A percentile compares a stretch with the other conserved stretches of the same genome.
phyloP scores from a whole-genome alignment of 2,797 vertebrate species.

The Acridotheres tristis region DNA sequence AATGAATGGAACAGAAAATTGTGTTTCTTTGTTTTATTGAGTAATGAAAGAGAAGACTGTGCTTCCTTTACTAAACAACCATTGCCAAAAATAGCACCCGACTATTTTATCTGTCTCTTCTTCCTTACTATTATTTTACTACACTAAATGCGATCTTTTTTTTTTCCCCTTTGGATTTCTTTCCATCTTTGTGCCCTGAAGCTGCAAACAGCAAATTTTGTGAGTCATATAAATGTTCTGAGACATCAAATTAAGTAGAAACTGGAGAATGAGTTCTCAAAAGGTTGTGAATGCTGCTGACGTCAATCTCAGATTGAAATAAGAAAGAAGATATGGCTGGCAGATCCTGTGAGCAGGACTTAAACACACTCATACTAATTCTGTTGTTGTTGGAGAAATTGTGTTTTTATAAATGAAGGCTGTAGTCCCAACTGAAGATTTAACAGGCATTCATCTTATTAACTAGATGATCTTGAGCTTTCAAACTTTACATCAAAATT shows the following conservation, averaged over 20 bases:
- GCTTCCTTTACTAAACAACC: neutral
- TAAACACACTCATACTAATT: conserved; percentile 62
- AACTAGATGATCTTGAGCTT: conserved; percentile 49
- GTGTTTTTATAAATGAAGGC: conserved; percentile 63
- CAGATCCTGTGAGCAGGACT: conserved; percentile 33
- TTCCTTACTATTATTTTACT: conserved; percentile 61
- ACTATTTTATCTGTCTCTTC: conserved; percentile 26
- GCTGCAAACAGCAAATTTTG: conserved; percentile 29
- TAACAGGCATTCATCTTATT: conserved; percentile 50
- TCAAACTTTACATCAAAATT: conserved; percentile 19
- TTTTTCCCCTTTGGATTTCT: conserved; percentile 39
- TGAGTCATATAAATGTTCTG: conserved; percentile 72
- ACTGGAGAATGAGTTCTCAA: conserved; percentile 66
- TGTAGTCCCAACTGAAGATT: conserved; percentile 33
- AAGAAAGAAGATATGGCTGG: conserved; percentile 60
- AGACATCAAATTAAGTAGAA: conserved; percentile 71
- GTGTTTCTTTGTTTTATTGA: conserved; percentile 18
- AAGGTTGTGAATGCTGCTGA: conserved; percentile 68
- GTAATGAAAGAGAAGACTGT: neutral
- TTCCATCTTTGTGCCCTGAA: conserved; percentile 46
- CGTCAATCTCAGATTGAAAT: conserved; percentile 65
- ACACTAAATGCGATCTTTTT: conserved; percentile 27
- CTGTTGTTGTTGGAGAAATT: conserved; percentile 46
- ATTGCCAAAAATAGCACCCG: conserved; percentile 21
- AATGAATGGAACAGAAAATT: conserved; percentile 27